Conservation (phyloP, 2,113 vertebrate species). For the Pluvianellus socialis region DNA sequence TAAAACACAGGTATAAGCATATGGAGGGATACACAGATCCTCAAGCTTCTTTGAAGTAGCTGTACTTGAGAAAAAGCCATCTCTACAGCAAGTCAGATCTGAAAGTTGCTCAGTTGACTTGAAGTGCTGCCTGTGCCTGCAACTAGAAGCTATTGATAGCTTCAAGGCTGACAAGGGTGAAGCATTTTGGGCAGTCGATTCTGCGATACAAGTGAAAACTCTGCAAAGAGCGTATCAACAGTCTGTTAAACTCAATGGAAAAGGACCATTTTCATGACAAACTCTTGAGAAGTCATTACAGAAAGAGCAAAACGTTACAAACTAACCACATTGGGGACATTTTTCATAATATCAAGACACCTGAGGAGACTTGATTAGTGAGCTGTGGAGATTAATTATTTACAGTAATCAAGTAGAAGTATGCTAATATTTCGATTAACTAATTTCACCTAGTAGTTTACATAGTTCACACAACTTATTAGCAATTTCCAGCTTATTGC, state of each 20-base stretch:
- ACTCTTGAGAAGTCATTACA: not conserved
- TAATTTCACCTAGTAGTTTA: not conserved
- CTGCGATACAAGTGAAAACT: not conserved
- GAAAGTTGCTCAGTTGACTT: not conserved
- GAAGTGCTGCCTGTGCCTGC: not conserved
- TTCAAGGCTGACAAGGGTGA: not conserved
- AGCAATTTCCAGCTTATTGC: not conserved
- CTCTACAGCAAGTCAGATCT: not conserved
- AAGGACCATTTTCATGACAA: not conserved
- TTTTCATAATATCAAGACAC: not conserved
- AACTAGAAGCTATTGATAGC: not conserved
- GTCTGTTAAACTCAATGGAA: not conserved
- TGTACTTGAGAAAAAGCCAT: not conserved
- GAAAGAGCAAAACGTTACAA: not conserved
- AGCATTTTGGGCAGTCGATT: not conserved
- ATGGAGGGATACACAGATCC: not conserved
- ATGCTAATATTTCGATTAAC: not conserved
- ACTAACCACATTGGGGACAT: not conserved
- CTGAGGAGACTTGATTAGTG: not conserved
- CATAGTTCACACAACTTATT: not conserved
- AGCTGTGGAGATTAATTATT: not conserved
- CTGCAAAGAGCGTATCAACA: not conserved
- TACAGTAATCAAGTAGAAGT: not conserved
- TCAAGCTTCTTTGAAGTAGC: not conserved
- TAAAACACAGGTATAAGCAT: not conserved